Evolutionary conservation across 2,888 invertebrate species (phyloP).

Genomic region (Chrysolina americana): DNA sequence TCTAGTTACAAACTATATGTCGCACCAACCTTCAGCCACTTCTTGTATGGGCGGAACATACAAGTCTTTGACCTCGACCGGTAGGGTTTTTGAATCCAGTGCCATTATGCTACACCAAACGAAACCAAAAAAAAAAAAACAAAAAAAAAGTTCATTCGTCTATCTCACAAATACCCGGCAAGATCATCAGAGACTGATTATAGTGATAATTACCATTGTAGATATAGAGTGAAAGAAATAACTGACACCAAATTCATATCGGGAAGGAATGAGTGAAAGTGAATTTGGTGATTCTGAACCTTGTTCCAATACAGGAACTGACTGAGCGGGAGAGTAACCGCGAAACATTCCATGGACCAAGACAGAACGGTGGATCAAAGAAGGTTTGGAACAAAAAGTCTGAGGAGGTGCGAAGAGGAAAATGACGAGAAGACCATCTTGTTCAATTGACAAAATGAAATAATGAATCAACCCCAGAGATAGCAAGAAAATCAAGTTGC

Average conservation of each 20-base stretch:
- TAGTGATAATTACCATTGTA: constrained; percentile 15
- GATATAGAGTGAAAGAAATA: neutral
- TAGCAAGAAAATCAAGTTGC: no score
- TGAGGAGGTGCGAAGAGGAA: no score
- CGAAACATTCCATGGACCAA: no score
- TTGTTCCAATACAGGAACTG: neutral
- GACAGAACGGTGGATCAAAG: no score
- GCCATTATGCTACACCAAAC: constrained; percentile 47
- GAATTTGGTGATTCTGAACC: neutral
- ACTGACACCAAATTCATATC: neutral
- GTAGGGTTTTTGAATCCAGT: constrained; percentile 54
- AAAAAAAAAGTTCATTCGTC: constrained; percentile 2
- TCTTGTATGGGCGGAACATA: constrained; percentile 77
- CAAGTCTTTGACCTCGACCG: constrained; percentile 73
- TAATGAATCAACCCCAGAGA: no score
- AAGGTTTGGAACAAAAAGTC: no score
- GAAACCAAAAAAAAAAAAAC: constrained; percentile 17
- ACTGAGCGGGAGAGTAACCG: neutral
- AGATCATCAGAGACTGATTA: neutral
- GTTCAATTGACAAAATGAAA: no score
- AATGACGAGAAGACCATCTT: no score
- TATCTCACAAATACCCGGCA: neutral
- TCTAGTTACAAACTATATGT: neutral
- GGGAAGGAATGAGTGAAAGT: neutral
- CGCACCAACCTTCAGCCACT: constrained; percentile 75